Evolutionary conservation across 2,113 vertebrate genomes (phyloP), one percentile per base, ranked within the genome.

Genomic region (Solea senegalensis): DNA sequence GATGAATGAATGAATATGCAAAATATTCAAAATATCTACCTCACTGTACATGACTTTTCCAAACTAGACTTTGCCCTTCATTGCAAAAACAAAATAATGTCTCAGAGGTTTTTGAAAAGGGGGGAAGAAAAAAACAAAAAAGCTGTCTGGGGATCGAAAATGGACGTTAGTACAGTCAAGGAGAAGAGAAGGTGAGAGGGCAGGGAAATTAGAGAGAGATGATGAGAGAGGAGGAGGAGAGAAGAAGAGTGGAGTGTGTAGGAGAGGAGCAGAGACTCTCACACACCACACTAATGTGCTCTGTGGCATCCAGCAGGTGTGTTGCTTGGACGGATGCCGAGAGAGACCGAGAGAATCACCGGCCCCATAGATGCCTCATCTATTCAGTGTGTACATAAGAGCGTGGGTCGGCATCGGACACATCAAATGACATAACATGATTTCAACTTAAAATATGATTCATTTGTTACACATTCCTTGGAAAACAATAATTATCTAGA

Each of bases 221-320:
- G 41, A 2, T 28, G 3, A 34, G 2, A 34, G 41, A 40, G 21
- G 63, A 62, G 80, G 73, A 74, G 67, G 0, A 49, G 43, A 62
- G 65, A 7, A 16, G 65, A 11, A 66, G 43, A 54, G 72, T 27
- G 50, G 21, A 46, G 64, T 15, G 45, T 7, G 43, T 64, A 40
- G 64, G 60, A 71, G 50, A 70, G 53, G 50, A 82, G 76, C 15
- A 16, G 59, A 65, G 63, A 26, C 69, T 65, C 63, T 78, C 81
- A 66, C 61, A 59, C 61, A 59, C 34, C 58, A 65, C 21, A 67
- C 75, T 83, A 66, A 79, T 85, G 76, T 74, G 69, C 70, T 78
- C 68, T 74, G 72, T 83, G 73, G 80, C 58, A 62, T 69, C 84
- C 72, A 83, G 75, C 84, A 88, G 86, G 85, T 83, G 85, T 80